Evolutionary conservation across 2,888 invertebrate genomes (phyloP).

Genomic region (Cloeon dipterum): DNA sequence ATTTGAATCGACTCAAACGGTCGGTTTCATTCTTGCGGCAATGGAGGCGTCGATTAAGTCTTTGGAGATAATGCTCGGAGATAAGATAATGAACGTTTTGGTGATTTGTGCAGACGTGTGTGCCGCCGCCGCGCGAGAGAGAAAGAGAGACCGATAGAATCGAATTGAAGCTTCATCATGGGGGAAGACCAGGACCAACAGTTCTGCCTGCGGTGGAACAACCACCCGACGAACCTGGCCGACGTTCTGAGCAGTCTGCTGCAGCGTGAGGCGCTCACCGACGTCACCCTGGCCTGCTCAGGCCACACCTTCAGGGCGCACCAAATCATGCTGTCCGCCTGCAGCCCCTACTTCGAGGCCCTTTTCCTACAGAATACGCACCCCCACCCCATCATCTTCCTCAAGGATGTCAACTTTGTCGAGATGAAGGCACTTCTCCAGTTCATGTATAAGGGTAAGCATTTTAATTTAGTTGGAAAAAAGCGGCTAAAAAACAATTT

Average conservation of each 20-base stretch:
- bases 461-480: too few relatives aligned
- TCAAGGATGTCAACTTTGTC: conserved; percentile 74
- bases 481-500: too few relatives aligned
- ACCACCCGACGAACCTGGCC: conserved; percentile 76
- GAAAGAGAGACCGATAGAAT: neutral
- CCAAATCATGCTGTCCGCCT: conserved; percentile 80
- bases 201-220: conserved; percentile 88
- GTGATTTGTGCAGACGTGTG: too few relatives aligned
- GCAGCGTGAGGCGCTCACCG: conserved; percentile 72
- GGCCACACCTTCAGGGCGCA: conserved; percentile 72
- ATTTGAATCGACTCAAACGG: too few relatives aligned
- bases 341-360: conserved; percentile 84
- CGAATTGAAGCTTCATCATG: too few relatives aligned
- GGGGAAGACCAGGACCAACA: conserved; percentile 30
- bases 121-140: neutral
- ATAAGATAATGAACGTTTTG: too few relatives aligned
- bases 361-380: conserved; percentile 73
- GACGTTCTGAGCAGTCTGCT: conserved; percentile 71
- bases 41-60: too few relatives aligned
- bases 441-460: conserved; percentile 86
- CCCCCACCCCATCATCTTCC: conserved; percentile 79
- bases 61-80: too few relatives aligned
- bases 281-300: conserved; percentile 81
- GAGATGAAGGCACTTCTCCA: conserved; percentile 76
- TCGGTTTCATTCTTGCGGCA: too few relatives aligned